Percentiles rank a stretch among this genome's conserved stretches.
Evolutionary conservation across 2,888 invertebrate genomes (phyloP).

Genomic region (Stenolophus ochropezus): DNA sequence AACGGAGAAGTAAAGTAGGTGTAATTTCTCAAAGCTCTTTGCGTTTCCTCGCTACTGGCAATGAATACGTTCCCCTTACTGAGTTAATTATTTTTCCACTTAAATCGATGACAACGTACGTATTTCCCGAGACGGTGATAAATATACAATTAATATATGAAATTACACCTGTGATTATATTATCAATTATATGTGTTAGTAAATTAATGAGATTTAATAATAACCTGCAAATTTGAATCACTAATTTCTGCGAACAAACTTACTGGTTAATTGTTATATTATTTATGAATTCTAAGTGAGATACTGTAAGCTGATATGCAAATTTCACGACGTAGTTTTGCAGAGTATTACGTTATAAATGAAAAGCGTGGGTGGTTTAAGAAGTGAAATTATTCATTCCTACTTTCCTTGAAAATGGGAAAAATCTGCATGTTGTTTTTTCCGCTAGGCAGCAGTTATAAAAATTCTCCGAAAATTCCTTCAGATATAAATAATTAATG

Average conservation of each 20-base stretch:
- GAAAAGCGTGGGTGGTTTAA: conserved; percentile 2
- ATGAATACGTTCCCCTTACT: background rate
- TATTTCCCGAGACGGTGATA: conserved; percentile 14
- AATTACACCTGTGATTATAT: background rate
- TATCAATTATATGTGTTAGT: conserved; percentile 15
- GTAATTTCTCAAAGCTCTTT: background rate
- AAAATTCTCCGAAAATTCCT: background rate
- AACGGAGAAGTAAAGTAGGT: background rate
- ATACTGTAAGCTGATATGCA: conserved; percentile 20
- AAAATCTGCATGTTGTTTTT: background rate
- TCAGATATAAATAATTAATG: background rate
- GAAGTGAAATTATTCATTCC: background rate
- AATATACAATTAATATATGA: conserved; percentile 13
- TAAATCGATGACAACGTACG: background rate
- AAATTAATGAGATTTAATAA: conserved; percentile 27
- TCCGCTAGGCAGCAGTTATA: background rate
- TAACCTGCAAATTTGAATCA: conserved; percentile 17
- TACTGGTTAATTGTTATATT: conserved; percentile 23
- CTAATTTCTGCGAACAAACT: conserved; percentile 12
- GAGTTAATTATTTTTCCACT: conserved; percentile 18
- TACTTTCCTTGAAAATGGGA: background rate
- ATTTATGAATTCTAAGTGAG: conserved; percentile 29
- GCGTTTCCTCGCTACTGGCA: background rate
- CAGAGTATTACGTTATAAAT: conserved; percentile 21
- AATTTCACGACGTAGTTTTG: conserved; percentile 7